These are phyloP conservation scores for Allolobophora icterica DNA, from an alignment of 2,888 invertebrate genomes.

Conservation along the genomic window DNA sequence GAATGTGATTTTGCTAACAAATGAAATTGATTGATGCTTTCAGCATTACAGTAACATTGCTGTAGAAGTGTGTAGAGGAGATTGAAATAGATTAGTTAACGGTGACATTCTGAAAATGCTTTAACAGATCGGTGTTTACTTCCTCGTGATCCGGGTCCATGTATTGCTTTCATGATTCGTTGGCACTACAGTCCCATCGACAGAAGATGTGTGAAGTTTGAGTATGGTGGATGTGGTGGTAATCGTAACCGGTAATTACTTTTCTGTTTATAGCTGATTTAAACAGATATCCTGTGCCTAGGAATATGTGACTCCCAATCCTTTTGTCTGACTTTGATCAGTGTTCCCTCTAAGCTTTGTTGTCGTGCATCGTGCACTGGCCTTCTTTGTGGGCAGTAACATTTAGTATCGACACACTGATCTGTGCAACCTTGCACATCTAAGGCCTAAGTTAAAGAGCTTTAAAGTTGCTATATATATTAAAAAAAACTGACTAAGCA, in stretches of 20 bases:
- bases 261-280: slow-evolving; percentile 34
- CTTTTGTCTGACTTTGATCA: too few relatives aligned
- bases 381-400: too few relatives aligned
- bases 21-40: not conserved
- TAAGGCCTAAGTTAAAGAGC: too few relatives aligned
- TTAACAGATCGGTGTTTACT: slow-evolving; percentile 40
- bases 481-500: too few relatives aligned
- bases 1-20: not conserved
- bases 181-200: slow-evolving; percentile 66
- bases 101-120: not conserved
- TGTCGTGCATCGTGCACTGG: too few relatives aligned
- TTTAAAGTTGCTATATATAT: too few relatives aligned
- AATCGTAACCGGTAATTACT: slow-evolving; percentile 44
- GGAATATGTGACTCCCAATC: too few relatives aligned
- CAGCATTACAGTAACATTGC: not conserved
- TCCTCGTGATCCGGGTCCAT: slow-evolving; percentile 43
- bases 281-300: too few relatives aligned
- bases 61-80: not conserved
- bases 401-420: too few relatives aligned
- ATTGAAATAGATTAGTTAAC: not conserved
- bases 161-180: slow-evolving; percentile 42
- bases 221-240: slow-evolving; percentile 49
- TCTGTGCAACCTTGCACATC: too few relatives aligned
- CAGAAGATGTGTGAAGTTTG: slow-evolving; percentile 69
- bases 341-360: too few relatives aligned